Base-by-base conservation (phyloP, 1,140 invertebrate species). In the Sitophilus oryzae region DNA sequence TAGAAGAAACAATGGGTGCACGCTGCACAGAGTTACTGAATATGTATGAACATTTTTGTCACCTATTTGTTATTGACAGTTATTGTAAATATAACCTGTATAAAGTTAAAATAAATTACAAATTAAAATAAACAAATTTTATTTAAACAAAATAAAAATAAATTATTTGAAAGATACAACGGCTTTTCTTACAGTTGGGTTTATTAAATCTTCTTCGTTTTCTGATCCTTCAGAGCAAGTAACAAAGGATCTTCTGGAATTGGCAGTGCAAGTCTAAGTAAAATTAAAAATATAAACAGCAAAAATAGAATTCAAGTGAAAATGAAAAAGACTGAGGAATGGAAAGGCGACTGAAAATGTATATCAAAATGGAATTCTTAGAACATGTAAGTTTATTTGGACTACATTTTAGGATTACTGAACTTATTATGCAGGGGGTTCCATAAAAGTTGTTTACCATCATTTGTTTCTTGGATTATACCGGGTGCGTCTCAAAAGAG, bases 31-130 rank as follows among this genome's bases (percentile, higher is more conserved):
- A 38, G 14, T 16, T 38, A 16, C 14, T 38, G 14, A 16, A 16
- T 16, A 16, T 20, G 15, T 18, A 42, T 42, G 19, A 42, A 18
- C 19, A n/a, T n/a, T n/a, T n/a, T n/a, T n/a, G n/a, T n/a, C n/a
- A n/a, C 18, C 21, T 19, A 42, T 42, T 42, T 42, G 40, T 42
- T 42, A 20, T 40, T 42, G 10, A 11, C 21, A 42, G 40, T 42
- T 22, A n/a, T 19, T 42, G 40, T 42, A 42, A 42, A 42, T 42
- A 42, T 42, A 18, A 1, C 40, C 40, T 21, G 19, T 42, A 19
- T 42, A 42, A 42, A 19, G 21, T 42, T 15, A 42, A 18, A 18
- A 42, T 18, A 42, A 18, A 18, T 1, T 18, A 42, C 15, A 19
- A 21, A 19, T 42, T 38, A 38, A 16, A 42, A 19, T 42, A 18